These are phyloP conservation scores for Tringa solitaria DNA, from an alignment of 2,113 vertebrate species.

Conservation along the genomic window DNA sequence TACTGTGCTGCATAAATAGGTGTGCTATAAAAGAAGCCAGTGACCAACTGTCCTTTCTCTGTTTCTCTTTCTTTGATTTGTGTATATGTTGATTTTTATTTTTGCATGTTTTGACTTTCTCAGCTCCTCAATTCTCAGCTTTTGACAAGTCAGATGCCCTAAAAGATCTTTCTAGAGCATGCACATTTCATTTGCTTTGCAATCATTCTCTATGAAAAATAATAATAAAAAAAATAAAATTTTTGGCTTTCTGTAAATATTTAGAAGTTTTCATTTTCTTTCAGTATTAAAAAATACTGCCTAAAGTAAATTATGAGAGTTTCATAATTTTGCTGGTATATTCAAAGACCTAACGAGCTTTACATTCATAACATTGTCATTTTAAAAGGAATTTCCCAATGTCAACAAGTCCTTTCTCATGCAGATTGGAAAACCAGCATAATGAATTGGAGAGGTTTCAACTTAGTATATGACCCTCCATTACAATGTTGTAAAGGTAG, in stretches of 20 bases:
- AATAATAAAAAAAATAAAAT: background rate
- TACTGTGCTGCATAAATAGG: background rate
- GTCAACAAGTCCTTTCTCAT: background rate
- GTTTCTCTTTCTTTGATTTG: background rate
- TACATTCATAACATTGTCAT: background rate
- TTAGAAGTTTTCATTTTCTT: background rate
- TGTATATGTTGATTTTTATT: background rate
- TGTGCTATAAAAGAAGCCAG: background rate
- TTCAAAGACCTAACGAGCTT: background rate
- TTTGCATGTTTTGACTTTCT: background rate
- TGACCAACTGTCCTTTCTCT: background rate
- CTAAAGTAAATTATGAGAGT: background rate
- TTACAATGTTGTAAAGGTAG: background rate
- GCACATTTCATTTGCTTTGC: background rate
- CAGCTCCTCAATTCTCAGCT: background rate
- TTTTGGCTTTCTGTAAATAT: background rate
- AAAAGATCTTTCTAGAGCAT: background rate
- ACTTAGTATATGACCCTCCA: background rate
- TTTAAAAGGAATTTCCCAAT: background rate
- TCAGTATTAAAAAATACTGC: background rate
- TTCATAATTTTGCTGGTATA: background rate
- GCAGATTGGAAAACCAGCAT: background rate
- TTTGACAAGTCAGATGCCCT: background rate
- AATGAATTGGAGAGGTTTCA: background rate
- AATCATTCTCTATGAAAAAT: background rate